These are phyloP conservation scores for Notiomystis cincta DNA, from an alignment of 2,113 vertebrate genomes.

Conservation along the genomic window DNA sequence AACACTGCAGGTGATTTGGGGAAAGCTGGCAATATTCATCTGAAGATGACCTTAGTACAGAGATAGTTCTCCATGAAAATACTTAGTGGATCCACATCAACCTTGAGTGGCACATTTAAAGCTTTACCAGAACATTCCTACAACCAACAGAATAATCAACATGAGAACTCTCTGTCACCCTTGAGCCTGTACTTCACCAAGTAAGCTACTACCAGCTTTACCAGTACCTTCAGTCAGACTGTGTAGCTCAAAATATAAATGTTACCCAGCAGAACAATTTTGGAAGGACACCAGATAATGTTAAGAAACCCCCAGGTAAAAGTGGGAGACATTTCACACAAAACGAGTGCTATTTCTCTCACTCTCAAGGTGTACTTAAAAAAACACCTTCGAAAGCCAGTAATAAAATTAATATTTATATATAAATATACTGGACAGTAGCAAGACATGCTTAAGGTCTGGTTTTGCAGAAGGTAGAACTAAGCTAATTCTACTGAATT, in stretches of 20 bases:
- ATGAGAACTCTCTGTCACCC: fast-evolving
- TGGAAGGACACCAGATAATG: background rate
- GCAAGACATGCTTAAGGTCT: background rate
- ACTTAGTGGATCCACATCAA: background rate
- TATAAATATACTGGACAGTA: background rate
- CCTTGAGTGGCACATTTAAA: background rate
- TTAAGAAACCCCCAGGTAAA: background rate
- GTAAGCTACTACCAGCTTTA: background rate
- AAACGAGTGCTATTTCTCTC: background rate
- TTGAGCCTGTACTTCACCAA: background rate
- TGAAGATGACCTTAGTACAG: background rate
- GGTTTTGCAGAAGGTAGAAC: background rate
- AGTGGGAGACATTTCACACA: background rate
- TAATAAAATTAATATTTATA: background rate
- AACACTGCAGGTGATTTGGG: background rate
- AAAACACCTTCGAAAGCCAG: background rate
- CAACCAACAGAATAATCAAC: background rate
- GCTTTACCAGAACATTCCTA: background rate
- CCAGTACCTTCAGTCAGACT: background rate
- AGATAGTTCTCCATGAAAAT: background rate
- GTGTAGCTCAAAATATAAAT: background rate
- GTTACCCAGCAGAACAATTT: background rate
- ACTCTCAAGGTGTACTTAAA: background rate
- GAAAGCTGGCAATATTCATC: background rate
- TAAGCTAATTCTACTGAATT: background rate